Conservation (phyloP, 92 coral and sea anemone genomes). For the Porites divaricata region DNA sequence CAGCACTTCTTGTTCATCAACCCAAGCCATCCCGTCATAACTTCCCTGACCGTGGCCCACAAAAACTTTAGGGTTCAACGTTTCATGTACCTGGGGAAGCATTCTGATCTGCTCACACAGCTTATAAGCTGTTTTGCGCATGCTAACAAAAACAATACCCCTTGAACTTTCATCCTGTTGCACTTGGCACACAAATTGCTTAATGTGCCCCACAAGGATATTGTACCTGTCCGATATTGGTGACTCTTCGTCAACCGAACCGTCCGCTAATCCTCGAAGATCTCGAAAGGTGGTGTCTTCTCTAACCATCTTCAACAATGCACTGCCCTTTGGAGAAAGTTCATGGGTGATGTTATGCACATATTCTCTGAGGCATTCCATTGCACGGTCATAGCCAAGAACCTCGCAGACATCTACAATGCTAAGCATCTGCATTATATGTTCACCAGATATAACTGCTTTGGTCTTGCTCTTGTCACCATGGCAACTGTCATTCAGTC, state of each 20-base stretch:
- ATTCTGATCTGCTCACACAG: conserved; percentile 74
- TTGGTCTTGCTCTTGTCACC: conserved; percentile 29
- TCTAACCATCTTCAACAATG: conserved; percentile 32
- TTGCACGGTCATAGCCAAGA: conserved; percentile 69
- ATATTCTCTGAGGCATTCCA: conserved; percentile 71
- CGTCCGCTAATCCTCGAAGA: background rate
- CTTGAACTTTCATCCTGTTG: conserved; percentile 60
- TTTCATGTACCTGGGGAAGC: conserved; percentile 43
- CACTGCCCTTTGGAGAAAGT: conserved; percentile 68
- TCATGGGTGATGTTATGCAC: conserved; percentile 63
- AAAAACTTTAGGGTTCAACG: conserved; percentile 79
- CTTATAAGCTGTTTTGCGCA: conserved; percentile 88
- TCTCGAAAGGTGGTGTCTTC: background rate
- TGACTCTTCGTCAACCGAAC: background rate
- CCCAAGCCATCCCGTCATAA: conserved; percentile 93
- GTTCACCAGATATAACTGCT: conserved; percentile 83
- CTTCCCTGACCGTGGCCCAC: conserved; percentile 91
- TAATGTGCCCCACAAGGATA: conserved; percentile 58
- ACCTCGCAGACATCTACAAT: conserved; percentile 77
- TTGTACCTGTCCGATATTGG: conserved; percentile 50
- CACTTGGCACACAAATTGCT: conserved; percentile 43
- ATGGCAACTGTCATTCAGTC: conserved; percentile 75
- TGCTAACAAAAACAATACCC: conserved; percentile 90
- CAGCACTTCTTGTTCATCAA: conserved; percentile 81
- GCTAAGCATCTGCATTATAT: conserved; percentile 87